Percentiles rank a stretch among this genome's conserved stretches.
Evolutionary conservation across 2,888 invertebrate species (phyloP).

Genomic region (Aleiodes alternator): DNA sequence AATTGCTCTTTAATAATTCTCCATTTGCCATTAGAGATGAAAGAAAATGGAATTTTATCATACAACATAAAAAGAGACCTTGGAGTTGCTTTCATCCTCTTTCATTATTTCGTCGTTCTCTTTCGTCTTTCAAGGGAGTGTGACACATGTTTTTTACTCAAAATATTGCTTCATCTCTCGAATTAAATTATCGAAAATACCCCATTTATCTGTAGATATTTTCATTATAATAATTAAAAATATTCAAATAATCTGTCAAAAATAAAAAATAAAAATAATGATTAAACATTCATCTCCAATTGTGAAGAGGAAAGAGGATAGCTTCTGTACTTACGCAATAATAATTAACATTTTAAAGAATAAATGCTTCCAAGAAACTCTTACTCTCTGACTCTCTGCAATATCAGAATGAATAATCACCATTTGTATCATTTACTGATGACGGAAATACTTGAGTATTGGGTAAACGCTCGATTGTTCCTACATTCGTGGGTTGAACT

Average conservation of each 20-base stretch:
- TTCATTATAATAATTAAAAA: background rate
- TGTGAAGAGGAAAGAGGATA: too few relatives aligned
- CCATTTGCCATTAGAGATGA: background rate
- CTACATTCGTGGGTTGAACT: constrained; percentile 11
- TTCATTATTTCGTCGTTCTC: too few relatives aligned
- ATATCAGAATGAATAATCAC: constrained; percentile 45
- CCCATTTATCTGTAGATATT: too few relatives aligned
- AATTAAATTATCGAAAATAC: too few relatives aligned
- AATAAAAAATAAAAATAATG: constrained; percentile 6
- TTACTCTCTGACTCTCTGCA: constrained; percentile 18
- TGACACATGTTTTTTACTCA: too few relatives aligned
- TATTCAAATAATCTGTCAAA: background rate
- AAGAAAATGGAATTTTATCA: background rate
- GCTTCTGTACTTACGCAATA: constrained; percentile 14
- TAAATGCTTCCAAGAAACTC: constrained; percentile 42
- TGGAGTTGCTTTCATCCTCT: too few relatives aligned
- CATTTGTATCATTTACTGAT: constrained; percentile 42
- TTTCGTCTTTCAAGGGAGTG: too few relatives aligned
- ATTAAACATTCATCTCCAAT: too few relatives aligned
- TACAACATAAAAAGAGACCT: background rate
- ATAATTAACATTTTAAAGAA: constrained; percentile 4
- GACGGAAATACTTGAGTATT: constrained; percentile 53
- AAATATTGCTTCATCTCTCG: too few relatives aligned
- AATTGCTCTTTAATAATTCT: constrained; percentile 11
- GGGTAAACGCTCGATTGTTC: constrained; percentile 53